A percentile compares a stretch with the other conserved stretches of the same genome.
Conservation (phyloP, 2,888 invertebrate genomes). For the Didymodactylos carnosus region DNA sequence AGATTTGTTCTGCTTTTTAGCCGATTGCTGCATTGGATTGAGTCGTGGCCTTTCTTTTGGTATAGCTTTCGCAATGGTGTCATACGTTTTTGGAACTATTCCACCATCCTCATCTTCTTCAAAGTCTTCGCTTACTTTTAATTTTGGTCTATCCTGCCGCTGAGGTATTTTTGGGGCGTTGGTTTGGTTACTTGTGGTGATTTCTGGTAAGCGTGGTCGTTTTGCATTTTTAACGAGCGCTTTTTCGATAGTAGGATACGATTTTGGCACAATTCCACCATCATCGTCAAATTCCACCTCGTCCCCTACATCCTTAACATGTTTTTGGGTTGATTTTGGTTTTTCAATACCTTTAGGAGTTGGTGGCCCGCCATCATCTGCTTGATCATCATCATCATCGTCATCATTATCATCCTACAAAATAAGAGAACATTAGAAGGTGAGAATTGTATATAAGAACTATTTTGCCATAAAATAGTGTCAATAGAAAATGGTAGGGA, state of each 20-base stretch:
- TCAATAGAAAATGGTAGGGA: too few species aligned
- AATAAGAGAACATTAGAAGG: too few species aligned
- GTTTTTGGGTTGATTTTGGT: too few species aligned
- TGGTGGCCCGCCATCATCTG: not conserved
- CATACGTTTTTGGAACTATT: not conserved
- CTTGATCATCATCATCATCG: not conserved
- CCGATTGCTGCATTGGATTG: too few species aligned
- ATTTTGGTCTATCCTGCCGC: not conserved
- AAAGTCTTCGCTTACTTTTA: not conserved
- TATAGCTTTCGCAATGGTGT: not conserved
- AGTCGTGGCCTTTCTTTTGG: not conserved
- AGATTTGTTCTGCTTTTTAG: not conserved
- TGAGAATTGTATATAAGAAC: too few species aligned
- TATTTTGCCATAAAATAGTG: too few species aligned
- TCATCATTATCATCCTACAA: not conserved
- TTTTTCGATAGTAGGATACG: not conserved
- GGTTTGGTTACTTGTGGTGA: too few species aligned
- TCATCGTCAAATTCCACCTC: not conserved
- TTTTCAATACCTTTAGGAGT: not conserved
- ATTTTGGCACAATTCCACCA: not conserved
- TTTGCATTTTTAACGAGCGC: too few species aligned
- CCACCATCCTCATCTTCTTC: not conserved
- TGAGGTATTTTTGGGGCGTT: not conserved
- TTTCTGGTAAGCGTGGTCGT: not conserved
- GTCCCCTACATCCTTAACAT: not conserved